Base-by-base conservation (phyloP, 2,797 vertebrate genomes). In the Pygocentrus nattereri region DNA sequence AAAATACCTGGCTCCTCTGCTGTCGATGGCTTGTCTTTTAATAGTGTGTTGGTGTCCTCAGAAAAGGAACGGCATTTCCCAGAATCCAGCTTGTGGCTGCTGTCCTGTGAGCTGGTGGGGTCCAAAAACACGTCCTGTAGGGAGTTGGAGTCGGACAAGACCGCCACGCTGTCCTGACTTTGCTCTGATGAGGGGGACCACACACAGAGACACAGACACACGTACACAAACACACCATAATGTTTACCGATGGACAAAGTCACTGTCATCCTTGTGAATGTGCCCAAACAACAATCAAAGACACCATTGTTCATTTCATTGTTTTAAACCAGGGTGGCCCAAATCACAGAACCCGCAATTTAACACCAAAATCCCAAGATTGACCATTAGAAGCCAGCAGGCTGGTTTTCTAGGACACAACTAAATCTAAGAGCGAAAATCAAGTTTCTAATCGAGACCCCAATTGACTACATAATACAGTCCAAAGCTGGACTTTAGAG, bases 61-160 rank as follows among this genome's bases (percentile, higher is more conserved):
- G 92, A 92, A 11, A 91, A 91, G 65, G 92, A 82, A 65, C 91
- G 88, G 44, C 88, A 8, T 89, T 97, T 98, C 73, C 94, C 97
- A 18, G 93, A 88, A 65, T 88, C 93, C 12, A 93, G 85, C 87
- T 96, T 98, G 90, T 95, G 96, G 73, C 91, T 94, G 88, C 95
- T 96, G 90, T 99, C 98, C 84, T 97, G 96, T 1, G 95, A 98
- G 89, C 94, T 96, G 87, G 96, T 84, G 11, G 96, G 96, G 82
- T 99, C 98, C 4, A 92, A 94, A 88, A 99, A 99, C 88, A 96
- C 95, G 61, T 99, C 98, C 92, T 99, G 97, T 5, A 97, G 97
- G n/a, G 98, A 99, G 91, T 95, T 99, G 91, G 98, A 99, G 89
- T 99, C 98, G 0, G 98, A 99, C 27, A 99, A 93, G 27, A 97